Evolutionary conservation across 1,140 invertebrate species (phyloP).

Genomic region (Nomia melanderi): DNA sequence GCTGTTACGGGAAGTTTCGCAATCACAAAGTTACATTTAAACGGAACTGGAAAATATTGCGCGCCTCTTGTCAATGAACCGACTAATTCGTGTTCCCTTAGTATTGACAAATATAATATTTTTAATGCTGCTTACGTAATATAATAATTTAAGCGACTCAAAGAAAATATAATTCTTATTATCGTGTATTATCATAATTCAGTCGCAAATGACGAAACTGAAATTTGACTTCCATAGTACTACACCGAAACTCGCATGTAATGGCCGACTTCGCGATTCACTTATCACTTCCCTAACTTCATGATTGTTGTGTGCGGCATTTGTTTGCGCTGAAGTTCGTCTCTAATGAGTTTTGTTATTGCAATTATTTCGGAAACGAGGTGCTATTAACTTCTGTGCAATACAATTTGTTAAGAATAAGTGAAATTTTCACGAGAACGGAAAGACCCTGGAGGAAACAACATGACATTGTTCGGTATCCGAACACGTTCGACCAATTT

Average conservation of each 20-base stretch:
- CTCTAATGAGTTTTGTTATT: conserved; percentile 67
- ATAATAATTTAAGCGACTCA: background rate
- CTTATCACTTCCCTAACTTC: conserved; percentile 77
- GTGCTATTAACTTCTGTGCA: conserved; percentile 16
- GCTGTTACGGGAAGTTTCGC: conserved; percentile 14
- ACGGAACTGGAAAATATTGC: background rate
- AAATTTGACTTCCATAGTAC: conserved; percentile 35
- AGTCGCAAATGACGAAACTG: background rate
- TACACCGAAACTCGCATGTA: conserved; percentile 33
- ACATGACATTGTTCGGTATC: conserved; percentile 46
- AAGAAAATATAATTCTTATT: background rate
- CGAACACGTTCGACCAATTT: conserved; percentile 13
- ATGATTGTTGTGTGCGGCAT: conserved; percentile 79
- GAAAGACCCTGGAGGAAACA: conserved; percentile 10
- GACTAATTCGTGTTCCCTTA: background rate
- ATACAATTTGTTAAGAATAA: conserved; percentile 14
- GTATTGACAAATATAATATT: background rate
- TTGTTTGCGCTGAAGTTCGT: conserved; percentile 81
- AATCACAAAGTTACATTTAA: conserved; percentile 2
- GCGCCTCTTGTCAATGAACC: conserved; percentile 40
- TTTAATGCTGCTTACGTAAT: background rate
- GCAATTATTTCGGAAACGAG: conserved; percentile 13
- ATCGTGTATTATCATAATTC: background rate
- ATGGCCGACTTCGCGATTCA: conserved; percentile 73
- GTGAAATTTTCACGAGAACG: background rate